Conservation (phyloP, 2,888 invertebrate genomes). For the Acleris sparsana region DNA sequence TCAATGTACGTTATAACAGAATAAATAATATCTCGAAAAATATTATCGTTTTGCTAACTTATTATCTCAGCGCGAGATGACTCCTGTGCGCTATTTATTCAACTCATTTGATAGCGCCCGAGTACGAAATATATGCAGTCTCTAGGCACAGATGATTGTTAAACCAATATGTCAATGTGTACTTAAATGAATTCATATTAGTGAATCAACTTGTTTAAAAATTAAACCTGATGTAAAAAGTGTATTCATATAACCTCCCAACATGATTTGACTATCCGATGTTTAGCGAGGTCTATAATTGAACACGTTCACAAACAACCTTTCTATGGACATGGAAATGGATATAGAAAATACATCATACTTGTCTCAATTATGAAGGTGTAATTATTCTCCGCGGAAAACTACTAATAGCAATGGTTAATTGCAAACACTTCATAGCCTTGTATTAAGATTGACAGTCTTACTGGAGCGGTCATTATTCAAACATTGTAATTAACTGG, state of each 20-base stretch:
- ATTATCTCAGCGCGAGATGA: constrained; percentile 28
- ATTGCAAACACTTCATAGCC: constrained; percentile 48
- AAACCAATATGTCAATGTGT: neutral
- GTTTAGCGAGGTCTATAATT: neutral
- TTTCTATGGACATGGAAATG: constrained; percentile 15
- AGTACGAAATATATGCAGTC: constrained; percentile 18
- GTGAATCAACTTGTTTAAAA: no score
- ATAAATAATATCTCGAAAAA: constrained; percentile 30
- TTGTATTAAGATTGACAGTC: constrained; percentile 43
- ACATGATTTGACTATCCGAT: no score
- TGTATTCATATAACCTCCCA: no score
- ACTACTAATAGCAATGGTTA: constrained; percentile 46
- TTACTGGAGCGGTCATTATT: constrained; percentile 35
- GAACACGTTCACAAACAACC: neutral
- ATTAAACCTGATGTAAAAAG: no score
- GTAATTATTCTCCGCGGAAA: constrained; percentile 46
- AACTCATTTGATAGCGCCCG: constrained; percentile 26
- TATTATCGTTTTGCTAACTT: constrained; percentile 28
- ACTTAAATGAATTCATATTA: no score
- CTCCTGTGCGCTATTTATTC: constrained; percentile 28
- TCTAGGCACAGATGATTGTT: constrained; percentile 17
- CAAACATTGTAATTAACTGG: constrained; percentile 35
- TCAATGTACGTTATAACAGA: constrained; percentile 22
- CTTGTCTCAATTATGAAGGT: constrained; percentile 21
- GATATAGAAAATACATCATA: constrained; percentile 11